A percentile compares a stretch with the other conserved stretches of the same genome.
phyloP scores from a whole-genome alignment of 1,140 invertebrate genomes.

The Drosophila parabipectinata region DNA sequence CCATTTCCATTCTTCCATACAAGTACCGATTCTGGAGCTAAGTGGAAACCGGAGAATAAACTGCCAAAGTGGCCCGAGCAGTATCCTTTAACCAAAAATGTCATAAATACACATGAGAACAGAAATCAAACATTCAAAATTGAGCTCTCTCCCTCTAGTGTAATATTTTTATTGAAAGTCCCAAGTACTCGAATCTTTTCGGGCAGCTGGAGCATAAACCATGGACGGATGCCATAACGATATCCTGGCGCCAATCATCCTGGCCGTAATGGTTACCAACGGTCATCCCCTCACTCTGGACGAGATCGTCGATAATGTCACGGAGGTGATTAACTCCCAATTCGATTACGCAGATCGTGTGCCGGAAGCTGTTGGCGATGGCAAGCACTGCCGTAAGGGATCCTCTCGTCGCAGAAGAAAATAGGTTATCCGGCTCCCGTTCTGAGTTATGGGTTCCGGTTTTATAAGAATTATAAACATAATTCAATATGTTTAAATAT shows the following conservation, averaged over 20 bases:
- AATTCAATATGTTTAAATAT: neutral
- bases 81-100: conserved; percentile 23
- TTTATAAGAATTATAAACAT: neutral
- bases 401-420: neutral
- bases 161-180: neutral
- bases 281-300: conserved; percentile 58
- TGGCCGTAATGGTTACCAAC: conserved; percentile 59
- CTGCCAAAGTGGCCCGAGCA: conserved; percentile 22
- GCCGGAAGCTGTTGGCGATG: conserved; percentile 12
- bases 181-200: neutral
- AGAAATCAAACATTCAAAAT: conserved; percentile 24
- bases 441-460: neutral
- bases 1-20: neutral
- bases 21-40: neutral
- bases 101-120: conserved; percentile 36
- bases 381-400: neutral
- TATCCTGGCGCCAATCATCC: conserved; percentile 50
- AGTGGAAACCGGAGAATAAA: conserved; percentile 20
- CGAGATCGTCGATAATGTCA: conserved; percentile 53
- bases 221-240: conserved; percentile 53
- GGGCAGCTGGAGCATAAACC: conserved; percentile 1
- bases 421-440: neutral
- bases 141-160: conserved; percentile 13
- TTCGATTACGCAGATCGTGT: conserved; percentile 9
- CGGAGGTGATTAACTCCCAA: conserved; percentile 38